Conservation (phyloP, 2,797 vertebrate species). For the Trachurus trachurus region DNA sequence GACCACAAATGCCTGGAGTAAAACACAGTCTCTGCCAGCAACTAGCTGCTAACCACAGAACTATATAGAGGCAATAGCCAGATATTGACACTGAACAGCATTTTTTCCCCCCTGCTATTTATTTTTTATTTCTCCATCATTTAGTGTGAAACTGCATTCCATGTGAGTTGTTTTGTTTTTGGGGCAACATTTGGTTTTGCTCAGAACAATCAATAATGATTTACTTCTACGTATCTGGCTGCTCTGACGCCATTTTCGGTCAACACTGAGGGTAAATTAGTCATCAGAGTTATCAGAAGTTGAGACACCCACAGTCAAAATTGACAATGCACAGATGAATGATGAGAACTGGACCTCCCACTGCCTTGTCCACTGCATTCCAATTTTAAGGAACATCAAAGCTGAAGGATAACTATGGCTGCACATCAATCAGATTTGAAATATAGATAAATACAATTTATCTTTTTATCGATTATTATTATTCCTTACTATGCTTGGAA, state of each 20-base stretch:
- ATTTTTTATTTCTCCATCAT: not conserved
- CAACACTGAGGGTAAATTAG: not conserved
- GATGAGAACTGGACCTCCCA: not conserved
- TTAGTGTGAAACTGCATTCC: conserved; percentile 2
- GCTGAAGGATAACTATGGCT: not conserved
- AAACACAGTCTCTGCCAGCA: conserved; percentile 15
- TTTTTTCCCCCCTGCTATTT: not conserved
- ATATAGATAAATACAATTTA: conserved; percentile 14
- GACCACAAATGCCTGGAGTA: conserved; percentile 20
- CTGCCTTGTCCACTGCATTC: not conserved
- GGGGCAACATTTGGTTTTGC: not conserved
- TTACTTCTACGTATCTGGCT: not conserved
- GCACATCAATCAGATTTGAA: not conserved
- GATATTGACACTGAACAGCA: conserved; percentile 19
- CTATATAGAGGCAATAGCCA: not conserved
- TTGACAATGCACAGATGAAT: not conserved
- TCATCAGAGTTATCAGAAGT: not conserved
- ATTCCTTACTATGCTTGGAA: conserved; percentile 7
- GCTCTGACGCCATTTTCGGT: not conserved
- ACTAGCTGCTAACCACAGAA: conserved; percentile 13
- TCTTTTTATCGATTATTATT: conserved; percentile 4
- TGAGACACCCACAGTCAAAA: not conserved
- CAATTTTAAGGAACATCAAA: not conserved
- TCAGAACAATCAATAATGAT: conserved; percentile 14
- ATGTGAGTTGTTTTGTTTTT: not conserved